A percentile compares a stretch with the other conserved stretches of the same genome.
phyloP scores from a whole-genome alignment of 2,888 invertebrate species.

The Xestia c-nigrum region DNA sequence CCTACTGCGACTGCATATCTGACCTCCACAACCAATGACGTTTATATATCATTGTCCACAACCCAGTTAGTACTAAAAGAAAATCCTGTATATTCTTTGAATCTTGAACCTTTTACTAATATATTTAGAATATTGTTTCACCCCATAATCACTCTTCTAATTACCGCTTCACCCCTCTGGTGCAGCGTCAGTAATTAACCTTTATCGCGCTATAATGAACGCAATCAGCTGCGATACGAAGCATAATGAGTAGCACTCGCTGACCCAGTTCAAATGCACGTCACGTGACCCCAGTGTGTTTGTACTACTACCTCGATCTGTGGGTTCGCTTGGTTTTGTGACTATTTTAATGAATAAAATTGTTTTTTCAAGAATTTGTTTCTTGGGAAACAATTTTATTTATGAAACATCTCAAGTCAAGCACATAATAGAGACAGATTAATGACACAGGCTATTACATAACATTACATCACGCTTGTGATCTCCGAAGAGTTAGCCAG shows the following conservation, averaged over 20 bases:
- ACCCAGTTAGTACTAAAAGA: no score
- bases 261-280: slow-evolving; percentile 50
- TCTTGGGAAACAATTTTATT: not conserved
- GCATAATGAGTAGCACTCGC: slow-evolving; percentile 48
- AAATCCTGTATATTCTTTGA: no score
- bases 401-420: not conserved
- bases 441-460: not conserved
- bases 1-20: no score
- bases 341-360: not conserved
- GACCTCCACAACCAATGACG: no score
- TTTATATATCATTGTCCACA: no score
- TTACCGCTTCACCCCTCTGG: not conserved
- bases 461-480: no score
- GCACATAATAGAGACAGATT: not conserved
- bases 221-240: slow-evolving; percentile 45
- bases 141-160: not conserved
- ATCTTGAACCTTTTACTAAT: not conserved
- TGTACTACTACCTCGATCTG: not conserved
- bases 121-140: not conserved
- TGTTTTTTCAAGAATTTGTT: not conserved
- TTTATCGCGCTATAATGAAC: slow-evolving; percentile 41
- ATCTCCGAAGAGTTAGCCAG: no score
- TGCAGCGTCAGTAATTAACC: slow-evolving; percentile 37
- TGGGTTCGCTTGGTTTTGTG: not conserved
- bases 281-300: not conserved